Conservation (phyloP, 2,888 invertebrate species). For the Drosophila demipolita region DNA sequence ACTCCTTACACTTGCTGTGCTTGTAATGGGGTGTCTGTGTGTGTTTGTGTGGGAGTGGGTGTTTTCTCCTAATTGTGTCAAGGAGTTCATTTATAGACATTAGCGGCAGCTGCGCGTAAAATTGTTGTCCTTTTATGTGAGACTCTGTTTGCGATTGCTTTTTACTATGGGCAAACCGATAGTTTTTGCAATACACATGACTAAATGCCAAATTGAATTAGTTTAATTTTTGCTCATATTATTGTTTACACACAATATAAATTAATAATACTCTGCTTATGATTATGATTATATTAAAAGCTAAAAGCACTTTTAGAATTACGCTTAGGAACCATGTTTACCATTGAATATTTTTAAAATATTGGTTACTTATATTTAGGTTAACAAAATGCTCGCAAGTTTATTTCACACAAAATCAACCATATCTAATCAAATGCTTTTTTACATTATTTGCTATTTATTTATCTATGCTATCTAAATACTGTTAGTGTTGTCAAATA, state of each 20-base stretch:
- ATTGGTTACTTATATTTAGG: neutral
- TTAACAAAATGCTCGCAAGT: neutral
- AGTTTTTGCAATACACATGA: neutral
- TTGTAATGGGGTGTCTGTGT: constrained; percentile 7
- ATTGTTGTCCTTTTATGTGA: constrained; percentile 30
- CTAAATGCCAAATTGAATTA: neutral
- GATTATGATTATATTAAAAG: neutral
- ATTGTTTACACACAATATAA: neutral
- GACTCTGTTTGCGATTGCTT: neutral
- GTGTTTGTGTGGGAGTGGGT: constrained; percentile 10
- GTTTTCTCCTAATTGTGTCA: constrained; percentile 74
- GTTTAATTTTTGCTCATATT: neutral
- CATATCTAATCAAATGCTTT: neutral
- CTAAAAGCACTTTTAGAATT: neutral
- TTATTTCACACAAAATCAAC: neutral
- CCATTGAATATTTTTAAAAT: neutral
- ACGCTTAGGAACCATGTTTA: neutral
- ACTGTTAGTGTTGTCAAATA: neutral
- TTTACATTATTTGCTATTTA: neutral
- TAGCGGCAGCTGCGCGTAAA: constrained; percentile 62
- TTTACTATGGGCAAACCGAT: constrained; percentile 14
- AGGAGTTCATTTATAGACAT: constrained; percentile 81
- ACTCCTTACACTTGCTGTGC: neutral
- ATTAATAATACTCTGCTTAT: neutral
- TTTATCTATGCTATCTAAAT: neutral